Evolutionary conservation across 2,113 vertebrate species (phyloP), one percentile per base, ranked within the genome.

Genomic region (Protobothrops mucrosquamatus): DNA sequence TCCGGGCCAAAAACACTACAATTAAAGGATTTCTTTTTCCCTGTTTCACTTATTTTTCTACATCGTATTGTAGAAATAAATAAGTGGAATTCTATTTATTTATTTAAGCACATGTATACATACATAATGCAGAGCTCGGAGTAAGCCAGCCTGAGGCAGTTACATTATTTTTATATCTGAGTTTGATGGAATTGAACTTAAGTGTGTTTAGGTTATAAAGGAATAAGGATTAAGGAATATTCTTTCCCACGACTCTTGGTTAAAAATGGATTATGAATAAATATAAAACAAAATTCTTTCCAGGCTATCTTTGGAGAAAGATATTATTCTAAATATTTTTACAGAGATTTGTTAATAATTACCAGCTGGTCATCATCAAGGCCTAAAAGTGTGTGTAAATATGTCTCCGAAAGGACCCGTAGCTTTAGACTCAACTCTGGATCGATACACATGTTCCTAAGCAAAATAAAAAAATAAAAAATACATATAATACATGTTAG

Each of bases 301-400:
- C 8, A 1, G 51, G 22, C 89, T 48, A 92, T 46, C 74, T 55
- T 51, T 88, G 26, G 92, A n/a, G 86, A 2, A 7, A 92, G 24
- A 29, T 61, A n/a, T 52, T 61, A 9, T 92, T 1, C 59, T 54
- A 92, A 90, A 46, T 52, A 88, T 43, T 18, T 15, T 56, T 8
- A 55, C 52, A 55, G 26, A 46, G 29, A 34, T 34, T 92, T 24
- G 91, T 10, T 88, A n/a, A 94, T 92, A 94, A 94, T 98, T 97
- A 98, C 97, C 97, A 97, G 91, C 55, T 97, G 96, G 89, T 96
- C 96, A 61, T 92, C 95, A 91, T 97, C 97, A 88, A 97, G 91
- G 94, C 96, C 97, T 95, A 98, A 98, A 94, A 96, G 93, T 18
- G 96, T 92, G 43, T 93, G 95, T 87, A 98, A 34, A 89, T 94